These are phyloP conservation scores for Diorhabda elongata DNA, from an alignment of 1,140 invertebrate species.

Conservation along the genomic window DNA sequence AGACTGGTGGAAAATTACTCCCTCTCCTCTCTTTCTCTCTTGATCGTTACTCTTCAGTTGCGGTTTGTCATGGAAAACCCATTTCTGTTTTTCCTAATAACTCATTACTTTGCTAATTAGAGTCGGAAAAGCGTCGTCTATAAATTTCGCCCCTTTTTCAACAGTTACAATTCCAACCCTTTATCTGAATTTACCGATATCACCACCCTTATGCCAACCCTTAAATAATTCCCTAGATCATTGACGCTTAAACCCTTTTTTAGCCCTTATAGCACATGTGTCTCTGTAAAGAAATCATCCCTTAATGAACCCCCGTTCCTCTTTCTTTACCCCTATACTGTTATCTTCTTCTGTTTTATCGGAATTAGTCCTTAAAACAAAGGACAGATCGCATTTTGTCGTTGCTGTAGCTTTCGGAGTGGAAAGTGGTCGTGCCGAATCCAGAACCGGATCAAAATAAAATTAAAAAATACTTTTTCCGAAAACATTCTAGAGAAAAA, in stretches of 20 bases:
- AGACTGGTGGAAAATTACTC: slow-evolving; percentile 5
- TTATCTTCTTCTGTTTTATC: slow-evolving; percentile 3
- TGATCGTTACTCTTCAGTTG: background rate
- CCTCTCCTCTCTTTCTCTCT: background rate
- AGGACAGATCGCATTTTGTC: slow-evolving; percentile 1
- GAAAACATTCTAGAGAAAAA: too few species aligned
- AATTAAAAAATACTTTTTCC: too few species aligned
- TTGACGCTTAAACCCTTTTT: slow-evolving; percentile 36
- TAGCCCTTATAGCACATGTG: slow-evolving; percentile 34
- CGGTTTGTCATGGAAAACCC: slow-evolving; percentile 17
- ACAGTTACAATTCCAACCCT: slow-evolving; percentile 34
- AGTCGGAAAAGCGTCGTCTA: slow-evolving; percentile 26
- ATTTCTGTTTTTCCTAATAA: slow-evolving; percentile 26
- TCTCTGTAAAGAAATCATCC: slow-evolving; percentile 30
- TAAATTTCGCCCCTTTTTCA: slow-evolving; percentile 35
- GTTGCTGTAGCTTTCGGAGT: background rate
- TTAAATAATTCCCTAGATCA: slow-evolving; percentile 36
- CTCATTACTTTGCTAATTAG: slow-evolving; percentile 31
- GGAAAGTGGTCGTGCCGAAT: background rate
- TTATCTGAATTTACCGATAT: slow-evolving; percentile 36
- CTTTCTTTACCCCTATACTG: background rate
- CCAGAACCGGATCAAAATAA: background rate
- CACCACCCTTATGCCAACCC: slow-evolving; percentile 31
- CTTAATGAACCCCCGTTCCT: slow-evolving; percentile 9
- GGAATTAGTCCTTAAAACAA: slow-evolving; percentile 2